A percentile compares a stretch with the other conserved stretches of the same genome.
Conservation (phyloP, 2,113 vertebrate species). For the human region GRCh38 chr11:13551001-13551500, state of each 20-base stretch:
- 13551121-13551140: not conserved
- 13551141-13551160: not conserved
- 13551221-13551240: not conserved
- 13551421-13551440: not conserved
- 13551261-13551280: not conserved
- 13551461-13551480: not conserved
- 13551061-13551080: not conserved
- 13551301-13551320: not conserved
- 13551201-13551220: not conserved
- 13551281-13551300: not conserved
- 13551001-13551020: not conserved
- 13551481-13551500: not conserved
- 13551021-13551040: not conserved
- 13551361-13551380: not conserved
- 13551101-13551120: not conserved
- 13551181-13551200: not conserved
- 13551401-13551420: not conserved
- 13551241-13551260: not conserved
- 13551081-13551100: not conserved
- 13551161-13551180: not conserved
- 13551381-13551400: not conserved
- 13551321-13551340: not conserved
- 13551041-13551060: not conserved
- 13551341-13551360: not conserved
- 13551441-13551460: not conserved